Percentiles rank a stretch among this genome's conserved stretches.
Conservation (phyloP, 2,113 vertebrate genomes). For the Nyctereutes procyonoides region DNA sequence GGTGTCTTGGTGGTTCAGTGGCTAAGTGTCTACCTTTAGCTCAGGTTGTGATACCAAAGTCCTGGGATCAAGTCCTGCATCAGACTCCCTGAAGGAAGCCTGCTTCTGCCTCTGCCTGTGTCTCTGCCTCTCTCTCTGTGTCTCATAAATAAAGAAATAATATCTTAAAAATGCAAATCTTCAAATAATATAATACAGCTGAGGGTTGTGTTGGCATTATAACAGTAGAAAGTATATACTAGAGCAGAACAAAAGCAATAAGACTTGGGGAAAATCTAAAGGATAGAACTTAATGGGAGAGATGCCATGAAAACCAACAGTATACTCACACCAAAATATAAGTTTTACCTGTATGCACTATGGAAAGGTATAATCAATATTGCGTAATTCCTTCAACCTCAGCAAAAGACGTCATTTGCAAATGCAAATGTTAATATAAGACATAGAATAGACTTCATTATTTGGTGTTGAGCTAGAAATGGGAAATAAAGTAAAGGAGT, state of each 20-base stretch:
- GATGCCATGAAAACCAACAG: background rate
- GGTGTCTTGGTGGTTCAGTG: too few species aligned
- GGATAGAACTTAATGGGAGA: background rate
- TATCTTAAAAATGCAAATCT: background rate
- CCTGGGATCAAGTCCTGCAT: too few species aligned
- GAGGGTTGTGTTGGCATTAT: background rate
- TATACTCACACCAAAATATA: background rate
- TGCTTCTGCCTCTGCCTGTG: too few species aligned
- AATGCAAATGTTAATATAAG: slow-evolving; percentile 1
- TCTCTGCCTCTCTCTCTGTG: too few species aligned
- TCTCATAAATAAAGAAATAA: too few species aligned
- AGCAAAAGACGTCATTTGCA: background rate
- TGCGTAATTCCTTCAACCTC: background rate
- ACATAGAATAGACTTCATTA: background rate
- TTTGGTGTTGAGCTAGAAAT: background rate
- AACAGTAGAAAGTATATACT: background rate
- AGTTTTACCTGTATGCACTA: background rate
- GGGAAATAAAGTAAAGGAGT: background rate
- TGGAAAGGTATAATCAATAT: background rate
- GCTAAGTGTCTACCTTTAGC: too few species aligned
- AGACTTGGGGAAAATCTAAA: background rate
- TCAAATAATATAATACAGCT: background rate
- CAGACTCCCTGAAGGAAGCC: too few species aligned
- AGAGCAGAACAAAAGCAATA: background rate
- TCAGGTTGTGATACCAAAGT: too few species aligned